Evolutionary conservation across 1,140 invertebrate species (phyloP).

Genomic region (Neelides sp.): DNA sequence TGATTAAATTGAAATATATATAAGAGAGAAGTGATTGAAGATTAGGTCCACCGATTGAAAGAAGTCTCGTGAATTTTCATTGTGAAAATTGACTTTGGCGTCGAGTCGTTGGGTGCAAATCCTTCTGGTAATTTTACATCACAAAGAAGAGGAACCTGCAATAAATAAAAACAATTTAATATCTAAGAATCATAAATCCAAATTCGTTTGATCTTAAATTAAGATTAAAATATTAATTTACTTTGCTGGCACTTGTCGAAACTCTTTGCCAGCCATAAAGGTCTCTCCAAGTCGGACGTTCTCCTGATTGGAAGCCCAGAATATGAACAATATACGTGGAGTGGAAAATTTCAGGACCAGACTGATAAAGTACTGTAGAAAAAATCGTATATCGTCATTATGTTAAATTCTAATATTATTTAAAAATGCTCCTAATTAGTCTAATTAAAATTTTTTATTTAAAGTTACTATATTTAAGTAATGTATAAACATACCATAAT

Average conservation of each 20-base stretch:
- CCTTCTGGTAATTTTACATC: slow-evolving; percentile 17
- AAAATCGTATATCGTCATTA: slow-evolving; percentile 2
- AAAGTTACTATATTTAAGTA: neutral
- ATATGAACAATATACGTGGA: slow-evolving; percentile 23
- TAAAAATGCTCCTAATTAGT: neutral
- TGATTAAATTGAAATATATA: neutral
- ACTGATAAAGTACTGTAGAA: slow-evolving; percentile 24
- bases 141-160: slow-evolving; percentile 20
- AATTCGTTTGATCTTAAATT: slow-evolving; percentile 2
- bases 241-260: slow-evolving; percentile 17
- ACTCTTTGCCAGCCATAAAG: slow-evolving; percentile 21
- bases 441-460: neutral
- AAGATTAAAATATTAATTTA: slow-evolving; percentile 2
- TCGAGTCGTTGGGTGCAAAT: slow-evolving; percentile 9
- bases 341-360: slow-evolving; percentile 23
- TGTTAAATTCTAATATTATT: too few relatives aligned
- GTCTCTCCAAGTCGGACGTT: slow-evolving; percentile 21
- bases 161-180: slow-evolving; percentile 4
- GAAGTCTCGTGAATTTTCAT: slow-evolving; percentile 19
- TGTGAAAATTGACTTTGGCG: slow-evolving; percentile 22
- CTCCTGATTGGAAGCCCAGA: slow-evolving; percentile 13
- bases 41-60: slow-evolving; percentile 18
- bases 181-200: slow-evolving; percentile 8
- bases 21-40: slow-evolving; percentile 1
- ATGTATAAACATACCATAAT: slow-evolving; percentile 17